Base-by-base conservation (phyloP, 2,888 invertebrate genomes). In the Drosophila crucigera region DNA sequence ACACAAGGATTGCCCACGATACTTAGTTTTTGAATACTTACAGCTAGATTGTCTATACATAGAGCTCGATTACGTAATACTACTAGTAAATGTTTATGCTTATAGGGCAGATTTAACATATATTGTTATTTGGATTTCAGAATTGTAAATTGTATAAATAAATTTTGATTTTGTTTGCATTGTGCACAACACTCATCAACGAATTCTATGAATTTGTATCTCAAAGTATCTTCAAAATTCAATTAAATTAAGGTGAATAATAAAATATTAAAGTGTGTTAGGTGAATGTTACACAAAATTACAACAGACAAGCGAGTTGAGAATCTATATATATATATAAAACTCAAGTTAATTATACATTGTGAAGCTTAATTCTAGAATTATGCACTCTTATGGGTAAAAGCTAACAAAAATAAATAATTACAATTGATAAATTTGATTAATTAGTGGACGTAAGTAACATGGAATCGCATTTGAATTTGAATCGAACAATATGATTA, bases 381-480 rank as follows among this genome's bases (percentile, higher is more conserved):
- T 39, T 56, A 81, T 62, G 30, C 53, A 33, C 56, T 53, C 67
- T 70, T 50, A 39, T 33, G 28, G 33, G 16, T 63, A 53, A 68
- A 47, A 56, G 71, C 59, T 80, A 50, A 60, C 53, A 70, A 52
- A 64, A 69, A 66, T 54, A 61, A 71, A 59, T 68, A 47, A 65
- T 49, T 41, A 55, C 68, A 55, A 78, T 65, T 60, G 47, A 52
- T 43, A 43, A 55, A 65, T 68, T 62, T 59, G 49, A 59, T 68
- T 68, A 58, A 58, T 86, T 73, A 86, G 70, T 87, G 90, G 91
- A 85, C 91, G 90, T 87, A 90, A 90, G 89, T 91, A 84, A 84
- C 82, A 80, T 89, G 84, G 72, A 83, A 88, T 79, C 67, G 86
- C 70, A 68, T 81, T 74, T 62, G 63, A 67, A 80, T 71, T 73